phyloP scores from a whole-genome alignment of 2,797 vertebrate genomes.

The Lagocephalus sceleratus region DNA sequence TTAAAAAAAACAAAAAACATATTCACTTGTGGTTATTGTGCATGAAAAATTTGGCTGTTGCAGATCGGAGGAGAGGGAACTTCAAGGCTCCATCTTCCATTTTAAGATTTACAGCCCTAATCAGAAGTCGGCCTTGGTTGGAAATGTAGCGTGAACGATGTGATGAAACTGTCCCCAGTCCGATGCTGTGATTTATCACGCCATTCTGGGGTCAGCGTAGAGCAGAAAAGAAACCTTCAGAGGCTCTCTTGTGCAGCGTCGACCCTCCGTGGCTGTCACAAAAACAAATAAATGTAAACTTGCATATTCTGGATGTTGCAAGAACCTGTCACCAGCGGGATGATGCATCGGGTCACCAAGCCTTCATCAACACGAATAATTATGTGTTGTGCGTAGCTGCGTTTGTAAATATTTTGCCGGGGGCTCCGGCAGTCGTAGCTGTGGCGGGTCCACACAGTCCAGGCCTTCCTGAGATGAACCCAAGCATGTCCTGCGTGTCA shows the following conservation, averaged over 20 bases:
- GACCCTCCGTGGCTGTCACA: conserved; percentile 34
- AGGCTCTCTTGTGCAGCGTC: conserved; percentile 40
- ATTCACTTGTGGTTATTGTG: background rate
- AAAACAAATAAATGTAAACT: conserved; percentile 58
- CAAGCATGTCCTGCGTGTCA: conserved; percentile 63
- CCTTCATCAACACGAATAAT: conserved; percentile 71
- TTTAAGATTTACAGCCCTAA: conserved; percentile 80
- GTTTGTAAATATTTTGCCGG: conserved; percentile 58
- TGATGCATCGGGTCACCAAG: conserved; percentile 63
- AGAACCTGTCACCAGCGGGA: conserved; percentile 45
- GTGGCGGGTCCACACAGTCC: conserved; percentile 47
- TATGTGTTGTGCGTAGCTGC: conserved; percentile 44
- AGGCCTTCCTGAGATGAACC: conserved; percentile 73
- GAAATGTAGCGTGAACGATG: conserved; percentile 81
- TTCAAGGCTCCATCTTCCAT: conserved; percentile 13
- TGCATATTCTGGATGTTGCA: conserved; percentile 62
- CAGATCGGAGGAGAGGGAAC: conserved; percentile 18
- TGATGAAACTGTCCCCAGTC: conserved; percentile 72
- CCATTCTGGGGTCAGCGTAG: conserved; percentile 44
- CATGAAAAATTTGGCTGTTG: conserved; percentile 10
- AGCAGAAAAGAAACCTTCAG: conserved; percentile 47
- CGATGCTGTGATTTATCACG: conserved; percentile 73
- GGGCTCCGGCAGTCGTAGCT: conserved; percentile 41
- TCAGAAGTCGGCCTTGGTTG: conserved; percentile 72
- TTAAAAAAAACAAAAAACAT: too few relatives aligned